Percentiles rank a stretch among this genome's conserved stretches.
Evolutionary conservation across 2,113 vertebrate genomes (phyloP).

Genomic region (Solenodon paradoxus): DNA sequence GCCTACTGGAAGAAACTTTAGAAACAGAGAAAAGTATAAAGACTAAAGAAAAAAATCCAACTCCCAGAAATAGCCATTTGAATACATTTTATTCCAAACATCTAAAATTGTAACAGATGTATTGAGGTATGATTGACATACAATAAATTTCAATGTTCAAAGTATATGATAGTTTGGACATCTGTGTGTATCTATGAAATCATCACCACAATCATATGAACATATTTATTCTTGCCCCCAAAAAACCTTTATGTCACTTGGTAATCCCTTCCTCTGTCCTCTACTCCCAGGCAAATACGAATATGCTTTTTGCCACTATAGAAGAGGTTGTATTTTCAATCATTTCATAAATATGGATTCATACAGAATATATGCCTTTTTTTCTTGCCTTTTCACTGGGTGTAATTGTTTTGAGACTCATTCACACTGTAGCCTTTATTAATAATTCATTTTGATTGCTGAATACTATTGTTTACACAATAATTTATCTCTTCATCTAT

Average conservation of each 20-base stretch:
- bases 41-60: not conserved
- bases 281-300: not conserved
- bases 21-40: conserved; percentile 17
- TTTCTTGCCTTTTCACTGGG: not conserved
- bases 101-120: not conserved
- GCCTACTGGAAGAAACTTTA: not conserved
- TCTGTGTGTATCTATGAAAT: not conserved
- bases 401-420: not conserved
- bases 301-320: not conserved
- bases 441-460: not conserved
- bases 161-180: not conserved
- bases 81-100: conserved; percentile 22
- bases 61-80: not conserved
- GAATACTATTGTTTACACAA: not conserved
- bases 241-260: not conserved
- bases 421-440: not conserved
- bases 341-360: not conserved
- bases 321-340: not conserved
- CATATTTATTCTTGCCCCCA: not conserved
- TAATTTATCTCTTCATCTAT: not conserved
- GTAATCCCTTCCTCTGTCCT: not conserved
- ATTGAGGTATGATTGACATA: not conserved
- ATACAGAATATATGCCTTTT: not conserved
- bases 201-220: not conserved
- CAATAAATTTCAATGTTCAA: not conserved